Percentiles rank a stretch among this genome's conserved stretches.
These are phyloP conservation scores for Ispidina lecontei DNA, from an alignment of 2,797 vertebrate genomes.

Conservation along the genomic window DNA sequence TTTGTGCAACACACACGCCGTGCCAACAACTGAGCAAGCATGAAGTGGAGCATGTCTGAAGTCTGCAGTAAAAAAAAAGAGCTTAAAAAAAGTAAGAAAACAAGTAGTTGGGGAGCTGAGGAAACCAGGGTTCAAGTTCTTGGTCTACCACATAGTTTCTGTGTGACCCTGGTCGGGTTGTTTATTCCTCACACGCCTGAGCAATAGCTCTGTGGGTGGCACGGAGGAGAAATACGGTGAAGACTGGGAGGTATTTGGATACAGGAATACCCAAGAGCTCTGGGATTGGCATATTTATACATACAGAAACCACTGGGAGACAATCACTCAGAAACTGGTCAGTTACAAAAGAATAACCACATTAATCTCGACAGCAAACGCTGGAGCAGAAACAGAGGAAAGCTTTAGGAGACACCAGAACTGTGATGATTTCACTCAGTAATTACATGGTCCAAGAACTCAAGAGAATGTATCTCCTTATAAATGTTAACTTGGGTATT, in stretches of 20 bases:
- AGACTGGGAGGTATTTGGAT: neutral
- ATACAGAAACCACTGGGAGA: neutral
- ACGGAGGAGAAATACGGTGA: neutral
- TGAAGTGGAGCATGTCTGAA: neutral
- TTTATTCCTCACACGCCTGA: neutral
- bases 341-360: constrained; percentile 9
- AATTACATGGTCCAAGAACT: neutral
- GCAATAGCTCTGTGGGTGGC: neutral
- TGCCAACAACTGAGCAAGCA: fast-evolving
- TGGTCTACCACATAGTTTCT: neutral
- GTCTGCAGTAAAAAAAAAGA: neutral
- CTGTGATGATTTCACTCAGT: neutral
- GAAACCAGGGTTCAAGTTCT: neutral
- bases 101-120: neutral
- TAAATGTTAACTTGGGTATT: neutral
- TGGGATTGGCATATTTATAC: constrained; percentile 1
- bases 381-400: neutral
- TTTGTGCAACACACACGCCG: fast-evolving
- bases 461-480: neutral
- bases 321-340: neutral
- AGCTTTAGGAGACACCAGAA: neutral
- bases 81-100: neutral
- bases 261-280: neutral
- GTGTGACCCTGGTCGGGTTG: neutral
- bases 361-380: neutral